A percentile compares a stretch with the other conserved stretches of the same genome.
phyloP scores from a whole-genome alignment of 2,888 invertebrate genomes.

The Orthosia incerta region DNA sequence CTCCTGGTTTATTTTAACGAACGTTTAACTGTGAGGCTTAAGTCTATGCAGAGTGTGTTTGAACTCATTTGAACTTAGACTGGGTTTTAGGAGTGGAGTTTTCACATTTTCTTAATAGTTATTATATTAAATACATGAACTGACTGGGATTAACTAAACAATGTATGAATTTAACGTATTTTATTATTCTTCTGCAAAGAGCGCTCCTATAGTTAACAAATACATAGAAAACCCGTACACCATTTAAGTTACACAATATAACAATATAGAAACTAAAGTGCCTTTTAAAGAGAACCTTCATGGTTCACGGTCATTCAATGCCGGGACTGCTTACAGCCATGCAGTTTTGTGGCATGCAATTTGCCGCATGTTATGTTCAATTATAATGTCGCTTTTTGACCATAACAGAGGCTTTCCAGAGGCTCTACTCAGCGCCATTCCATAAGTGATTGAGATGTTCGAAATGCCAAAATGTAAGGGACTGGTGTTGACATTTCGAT shows the following conservation, averaged over 20 bases:
- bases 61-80: slow-evolving; percentile 21
- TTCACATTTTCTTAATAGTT: neutral
- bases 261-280: too few relatives aligned
- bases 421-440: too few relatives aligned
- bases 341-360: too few relatives aligned
- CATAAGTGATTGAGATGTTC: too few relatives aligned
- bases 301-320: neutral
- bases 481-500: too few relatives aligned
- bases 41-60: slow-evolving; percentile 23
- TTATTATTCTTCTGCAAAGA: neutral
- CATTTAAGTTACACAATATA: too few relatives aligned
- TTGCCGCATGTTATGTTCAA: neutral
- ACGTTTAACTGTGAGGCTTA: slow-evolving; percentile 23
- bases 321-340: neutral
- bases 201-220: neutral
- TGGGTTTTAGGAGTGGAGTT: neutral
- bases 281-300: neutral
- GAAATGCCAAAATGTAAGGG: too few relatives aligned
- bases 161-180: neutral
- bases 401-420: neutral
- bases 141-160: too few relatives aligned
- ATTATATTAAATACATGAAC: too few relatives aligned
- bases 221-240: neutral
- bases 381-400: neutral
- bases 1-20: slow-evolving; percentile 53